Evolutionary conservation across 2,888 invertebrate species (phyloP).

Genomic region (Hipparchia semele): DNA sequence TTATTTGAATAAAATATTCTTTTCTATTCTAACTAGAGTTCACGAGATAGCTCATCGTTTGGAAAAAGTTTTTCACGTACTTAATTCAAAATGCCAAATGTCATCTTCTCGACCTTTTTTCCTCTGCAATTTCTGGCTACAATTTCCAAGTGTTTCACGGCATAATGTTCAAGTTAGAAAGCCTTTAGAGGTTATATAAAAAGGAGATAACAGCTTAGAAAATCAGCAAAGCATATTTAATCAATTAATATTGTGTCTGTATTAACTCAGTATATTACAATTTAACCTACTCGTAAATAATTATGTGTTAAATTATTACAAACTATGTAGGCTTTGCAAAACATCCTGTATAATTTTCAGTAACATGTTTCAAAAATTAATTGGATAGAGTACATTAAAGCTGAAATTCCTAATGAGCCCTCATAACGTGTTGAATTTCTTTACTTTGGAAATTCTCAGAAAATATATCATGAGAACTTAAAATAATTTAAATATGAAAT

Average conservation of each 20-base stretch:
- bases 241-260: not conserved
- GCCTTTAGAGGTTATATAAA: too few relatives aligned
- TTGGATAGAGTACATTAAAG: slow-evolving; percentile 13
- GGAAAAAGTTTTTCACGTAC: too few relatives aligned
- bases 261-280: not conserved
- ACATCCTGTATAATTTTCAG: slow-evolving; percentile 10
- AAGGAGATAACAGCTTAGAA: too few relatives aligned
- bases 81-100: too few relatives aligned
- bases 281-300: not conserved
- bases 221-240: too few relatives aligned
- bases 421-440: slow-evolving; percentile 14
- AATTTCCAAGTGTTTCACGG: too few relatives aligned
- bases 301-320: not conserved
- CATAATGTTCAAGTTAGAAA: too few relatives aligned
- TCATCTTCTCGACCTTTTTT: too few relatives aligned
- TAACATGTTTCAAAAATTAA: slow-evolving; percentile 20
- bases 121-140: too few relatives aligned
- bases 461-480: not conserved
- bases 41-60: too few relatives aligned
- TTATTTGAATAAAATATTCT: too few relatives aligned
- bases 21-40: too few relatives aligned
- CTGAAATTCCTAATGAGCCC: slow-evolving; percentile 22
- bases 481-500: not conserved
- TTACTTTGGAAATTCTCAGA: slow-evolving; percentile 12
- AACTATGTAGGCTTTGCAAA: slow-evolving; percentile 5